Evolutionary conservation across 2,113 vertebrate genomes (phyloP), one percentile per base, ranked within the genome.

Genomic region (Myrmophylax atrothorax): DNA sequence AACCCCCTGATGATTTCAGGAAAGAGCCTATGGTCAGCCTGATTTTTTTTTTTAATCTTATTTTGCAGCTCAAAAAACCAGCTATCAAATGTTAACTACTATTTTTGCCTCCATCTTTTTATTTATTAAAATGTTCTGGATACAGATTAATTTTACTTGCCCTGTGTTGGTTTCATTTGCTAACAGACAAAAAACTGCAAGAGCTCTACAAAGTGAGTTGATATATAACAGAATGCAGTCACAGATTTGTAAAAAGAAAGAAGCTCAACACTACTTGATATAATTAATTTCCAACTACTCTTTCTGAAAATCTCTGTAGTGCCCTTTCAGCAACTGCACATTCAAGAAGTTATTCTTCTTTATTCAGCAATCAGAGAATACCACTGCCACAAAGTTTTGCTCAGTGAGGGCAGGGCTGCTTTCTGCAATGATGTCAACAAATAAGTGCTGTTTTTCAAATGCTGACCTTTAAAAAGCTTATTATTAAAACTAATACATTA

Each of bases 401-500:
- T 93, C n/a, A 40, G 58, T 35, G 88, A 84, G 35, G 66, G 40
- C 56, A 87, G 89, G 50, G 63, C 49, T 93, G 58, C 60, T 78
- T 94, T 75, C 58, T 89, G 67, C 83, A 84, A 33, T 42, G 68
- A 75, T 94, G 80, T 92, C 92, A 92, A 87, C 92, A 96, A 96
- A 78, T 60, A 90, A 66, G 26, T 38, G 63, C 35, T 78, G 62
- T 84, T 86, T 73, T 81, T 93, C 88, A 92, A 75, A 89, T 38
- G 73, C 44, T 93, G 96, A 96, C 94, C 92, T 94, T 94, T 95
- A 92, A 86, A 91, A 78, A 82, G 26, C 2, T 0, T 37, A 15
- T 89, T 95, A 94, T 78, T 93, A 87, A 90, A 90, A 94, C 24
- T 60, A 80, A 91, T 81, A 55, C 53, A 94, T 95, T 84, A 81